Evolutionary conservation across 2,888 invertebrate genomes (phyloP), one percentile per base, ranked within the genome.

Genomic region (Liodrosophila aerea): DNA sequence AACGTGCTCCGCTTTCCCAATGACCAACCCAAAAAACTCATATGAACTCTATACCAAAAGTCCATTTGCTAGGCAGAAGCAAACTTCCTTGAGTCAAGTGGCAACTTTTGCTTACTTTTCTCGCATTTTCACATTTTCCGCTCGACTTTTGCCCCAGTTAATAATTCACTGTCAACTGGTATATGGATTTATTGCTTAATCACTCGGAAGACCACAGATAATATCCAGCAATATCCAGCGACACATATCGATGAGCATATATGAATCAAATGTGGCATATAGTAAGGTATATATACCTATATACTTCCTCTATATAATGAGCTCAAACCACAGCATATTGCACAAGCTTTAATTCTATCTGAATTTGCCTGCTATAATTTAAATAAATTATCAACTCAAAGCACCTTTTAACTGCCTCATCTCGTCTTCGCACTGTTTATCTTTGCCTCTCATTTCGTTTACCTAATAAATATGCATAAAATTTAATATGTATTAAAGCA

Each of bases 201-300:
- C 85, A 75, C 80, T 77, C 68, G 85, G 85, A 81, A 81, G 78
- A 62, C 62, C 68, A 40, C 59, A 82, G 85, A 81, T 81, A 82
- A 74, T 22, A 66, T 51, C 60, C 62, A 37, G 33, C 51, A 52
- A 59, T 11, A 11, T 3, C 15, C 4, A 15, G 54, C 39, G 52
- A n/a, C 29, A 73, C 71, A 84, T 81, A 78, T 78, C 84, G 81
- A 61, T 22, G 22, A 5, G 5, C 22, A n/a, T 22, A 22, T 22
- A 22, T 22, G 5, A 22, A 22, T 22, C 22, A 4, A 4, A 5
- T 22, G 22, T 22, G 5, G 2, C 5, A 22, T 22, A 22, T 22
- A 22, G n/a, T n/a, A n/a, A n/a, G n/a, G n/a, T n/a, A n/a, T n/a
- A n/a, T n/a, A n/a, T n/a, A n/a, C n/a, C n/a, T n/a, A n/a, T n/a